These are phyloP conservation scores for Dynastes hyllus DNA, from an alignment of 2,888 invertebrate species.

Conservation along the genomic window DNA sequence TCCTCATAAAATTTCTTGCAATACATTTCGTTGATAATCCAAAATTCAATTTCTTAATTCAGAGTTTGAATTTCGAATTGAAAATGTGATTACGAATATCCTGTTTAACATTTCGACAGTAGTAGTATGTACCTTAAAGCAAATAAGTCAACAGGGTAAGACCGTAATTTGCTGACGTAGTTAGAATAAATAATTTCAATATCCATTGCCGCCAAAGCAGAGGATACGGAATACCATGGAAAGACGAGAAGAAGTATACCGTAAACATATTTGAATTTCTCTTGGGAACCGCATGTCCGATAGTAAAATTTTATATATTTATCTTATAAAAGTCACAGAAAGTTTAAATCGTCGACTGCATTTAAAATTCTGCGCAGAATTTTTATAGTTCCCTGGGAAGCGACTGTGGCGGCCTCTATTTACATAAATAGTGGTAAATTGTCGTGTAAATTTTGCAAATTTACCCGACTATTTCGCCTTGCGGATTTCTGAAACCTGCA, in stretches of 20 bases:
- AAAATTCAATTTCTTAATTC: too few relatives aligned
- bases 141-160: neutral
- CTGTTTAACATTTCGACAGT: neutral
- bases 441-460: slow-evolving; percentile 33
- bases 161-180: neutral
- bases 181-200: slow-evolving; percentile 29
- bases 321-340: slow-evolving; percentile 42
- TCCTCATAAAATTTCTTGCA: too few relatives aligned
- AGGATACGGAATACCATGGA: neutral
- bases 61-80: too few relatives aligned
- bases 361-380: slow-evolving; percentile 42
- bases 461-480: slow-evolving; percentile 1
- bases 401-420: slow-evolving; percentile 23
- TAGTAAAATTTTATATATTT: slow-evolving; percentile 46
- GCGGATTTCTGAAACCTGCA: slow-evolving; percentile 22
- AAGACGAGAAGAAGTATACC: slow-evolving; percentile 1
- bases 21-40: too few relatives aligned
- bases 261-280: slow-evolving; percentile 38
- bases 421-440: slow-evolving; percentile 41
- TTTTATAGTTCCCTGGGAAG: slow-evolving; percentile 39
- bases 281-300: slow-evolving; percentile 35
- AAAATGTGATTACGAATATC: too few relatives aligned
- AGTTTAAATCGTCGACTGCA: slow-evolving; percentile 37
- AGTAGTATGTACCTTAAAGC: neutral
- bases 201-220: neutral